phyloP scores from a whole-genome alignment of 2,888 invertebrate genomes.

The Halictus quadricinctus region DNA sequence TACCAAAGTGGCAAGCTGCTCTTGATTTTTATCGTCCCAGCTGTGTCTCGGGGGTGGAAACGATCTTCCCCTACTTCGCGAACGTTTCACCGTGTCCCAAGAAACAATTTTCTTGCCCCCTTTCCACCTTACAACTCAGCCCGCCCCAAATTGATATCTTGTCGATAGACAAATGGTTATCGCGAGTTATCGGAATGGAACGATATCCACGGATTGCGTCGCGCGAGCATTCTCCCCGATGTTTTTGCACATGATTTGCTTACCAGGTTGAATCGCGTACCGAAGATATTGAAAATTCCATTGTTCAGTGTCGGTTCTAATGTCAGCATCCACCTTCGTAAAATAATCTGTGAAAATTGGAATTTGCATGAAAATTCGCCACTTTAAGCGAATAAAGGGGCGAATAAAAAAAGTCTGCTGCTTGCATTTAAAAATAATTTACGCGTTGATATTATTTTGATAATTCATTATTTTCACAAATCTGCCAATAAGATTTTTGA shows the following conservation, averaged over 20 bases:
- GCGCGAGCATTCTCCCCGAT: neutral
- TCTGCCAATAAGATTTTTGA: neutral
- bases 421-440: too few relatives aligned
- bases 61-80: slow-evolving; percentile 43
- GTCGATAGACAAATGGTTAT: slow-evolving; percentile 43
- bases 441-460: too few relatives aligned
- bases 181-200: slow-evolving; percentile 38
- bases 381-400: neutral
- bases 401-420: too few relatives aligned
- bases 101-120: slow-evolving; percentile 66
- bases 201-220: slow-evolving; percentile 4
- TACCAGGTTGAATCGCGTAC: neutral
- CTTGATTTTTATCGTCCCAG: slow-evolving; percentile 57
- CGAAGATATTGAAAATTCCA: neutral
- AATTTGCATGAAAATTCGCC: neutral
- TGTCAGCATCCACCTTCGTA: neutral
- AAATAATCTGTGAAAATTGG: neutral
- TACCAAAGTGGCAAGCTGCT: slow-evolving; percentile 48
- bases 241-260: neutral
- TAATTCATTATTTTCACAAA: too few relatives aligned
- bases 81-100: slow-evolving; percentile 37
- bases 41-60: slow-evolving; percentile 39
- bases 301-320: neutral
- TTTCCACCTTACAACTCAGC: slow-evolving; percentile 39
- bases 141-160: slow-evolving; percentile 49